Evolutionary conservation across 2,888 invertebrate genomes (phyloP), one percentile per base, ranked within the genome.

Genomic region (Yponomeuta plumbellus): DNA sequence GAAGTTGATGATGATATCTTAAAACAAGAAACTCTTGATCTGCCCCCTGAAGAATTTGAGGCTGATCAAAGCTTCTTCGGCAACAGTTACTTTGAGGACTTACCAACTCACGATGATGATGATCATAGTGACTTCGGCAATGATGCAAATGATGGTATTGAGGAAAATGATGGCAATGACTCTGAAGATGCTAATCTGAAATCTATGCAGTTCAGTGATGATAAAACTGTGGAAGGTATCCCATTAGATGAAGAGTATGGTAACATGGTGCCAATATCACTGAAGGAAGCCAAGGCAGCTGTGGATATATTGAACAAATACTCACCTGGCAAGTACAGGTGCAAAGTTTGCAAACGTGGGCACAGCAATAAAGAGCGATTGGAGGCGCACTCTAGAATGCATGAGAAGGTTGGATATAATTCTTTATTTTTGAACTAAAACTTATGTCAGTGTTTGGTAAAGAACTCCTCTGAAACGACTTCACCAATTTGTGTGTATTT

Each of bases 211-310:
- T 52, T 52, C 44, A 52, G 44, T 17, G 44, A 52, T 52, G 44
- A 52, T 8, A 69, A 76, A 56, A 75, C 78, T 59, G 79, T 71
- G 0, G 86, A 87, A 68, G 86, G 85, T 0, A 75, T 79, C 0
- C 78, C 76, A 66, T 75, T 86, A 44, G 80, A 87, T 22, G 82
- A 84, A 64, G 88, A 89, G 68, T 91, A 87, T 75, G 90, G 86
- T 1, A 79, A 73, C n/a, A 74, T 88, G 68, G 73, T 82, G 5
- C 83, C 85, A 0, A 80, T 90, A 68, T 77, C 85, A 0, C 74
- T 78, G 11, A 81, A 80, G 66, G 90, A 91, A 68, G 84, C 88
- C 0, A 79, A 79, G 66, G 88, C 88, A 11, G 90, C 78, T 0
- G 73, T 80, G 8, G 88, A 86, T 66, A 78, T 90, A 2, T 79